These are phyloP conservation scores for Eupithecia subumbrata DNA, from an alignment of 2,888 invertebrate genomes.

Conservation along the genomic window DNA sequence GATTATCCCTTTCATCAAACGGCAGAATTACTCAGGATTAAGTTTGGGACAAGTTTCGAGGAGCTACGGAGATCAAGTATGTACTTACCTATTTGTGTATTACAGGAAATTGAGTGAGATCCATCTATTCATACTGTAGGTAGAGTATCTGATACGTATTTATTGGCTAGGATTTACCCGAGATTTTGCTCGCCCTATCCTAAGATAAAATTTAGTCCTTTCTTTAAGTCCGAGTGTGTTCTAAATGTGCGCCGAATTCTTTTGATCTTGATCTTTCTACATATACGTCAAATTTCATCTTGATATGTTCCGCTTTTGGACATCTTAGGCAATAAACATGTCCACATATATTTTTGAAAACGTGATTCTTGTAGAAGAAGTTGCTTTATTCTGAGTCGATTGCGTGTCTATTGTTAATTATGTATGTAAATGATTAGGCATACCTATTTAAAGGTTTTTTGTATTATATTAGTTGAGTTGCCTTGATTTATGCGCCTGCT, in stretches of 20 bases:
- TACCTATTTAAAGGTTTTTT: too few relatives aligned
- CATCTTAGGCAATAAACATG: not conserved
- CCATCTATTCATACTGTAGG: not conserved
- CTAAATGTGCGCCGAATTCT: not conserved
- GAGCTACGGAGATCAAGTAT: slow-evolving; percentile 33
- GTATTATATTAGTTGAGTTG: too few relatives aligned
- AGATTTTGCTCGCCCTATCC: not conserved
- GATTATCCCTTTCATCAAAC: slow-evolving; percentile 50
- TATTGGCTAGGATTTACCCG: not conserved
- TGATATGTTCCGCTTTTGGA: not conserved
- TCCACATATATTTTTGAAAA: too few relatives aligned
- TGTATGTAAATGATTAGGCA: too few relatives aligned
- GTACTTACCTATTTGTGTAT: slow-evolving; percentile 15
- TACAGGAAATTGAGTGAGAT: slow-evolving; percentile 11
- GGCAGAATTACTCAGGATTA: slow-evolving; percentile 46
- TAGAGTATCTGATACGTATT: not conserved
- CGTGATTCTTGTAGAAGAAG: not conserved
- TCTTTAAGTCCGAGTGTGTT: not conserved
- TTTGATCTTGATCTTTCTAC: not conserved
- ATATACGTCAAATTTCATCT: not conserved
- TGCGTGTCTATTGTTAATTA: not conserved
- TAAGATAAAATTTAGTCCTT: not conserved
- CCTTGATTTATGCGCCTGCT: too few relatives aligned
- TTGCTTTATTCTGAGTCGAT: not conserved
- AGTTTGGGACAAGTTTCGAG: slow-evolving; percentile 46